Evolutionary conservation across 2,888 invertebrate species (phyloP), one percentile per base, ranked within the genome.

Genomic region (Trichacis sp.): DNA sequence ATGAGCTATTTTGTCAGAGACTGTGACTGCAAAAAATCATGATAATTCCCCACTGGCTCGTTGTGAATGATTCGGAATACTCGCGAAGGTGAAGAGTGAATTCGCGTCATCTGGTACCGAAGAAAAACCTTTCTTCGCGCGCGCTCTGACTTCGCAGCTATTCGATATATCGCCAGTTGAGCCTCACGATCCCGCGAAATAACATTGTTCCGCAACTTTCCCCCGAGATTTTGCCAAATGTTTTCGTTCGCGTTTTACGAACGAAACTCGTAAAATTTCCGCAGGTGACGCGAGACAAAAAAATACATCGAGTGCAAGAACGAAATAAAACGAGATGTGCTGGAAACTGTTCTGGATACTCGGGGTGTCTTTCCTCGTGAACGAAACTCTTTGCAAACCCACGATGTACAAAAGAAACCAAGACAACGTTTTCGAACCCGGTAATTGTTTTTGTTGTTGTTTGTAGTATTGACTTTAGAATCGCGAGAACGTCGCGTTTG

Each of bases 361-460:
- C 18, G 36, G 60, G 2, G 18, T 73, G n/a, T 20, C 73, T 47
- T 75, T 64, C 51, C 50, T 76, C 2, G 58, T 74, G 33, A 61
- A 65, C 24, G 70, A 72, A 20, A 51, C 64, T 5, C 29, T 73
- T 19, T 77, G 71, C 19, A 81, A 80, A 58, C 78, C 82, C 11
- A 82, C 77, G 42, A 80, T 82, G 57, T 82, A 82, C 65, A 80
- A 81, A 62, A 73, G 74, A 19, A 82, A 81, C 56, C 76, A 77
- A 45, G 81, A 81, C 60, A 82, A 82, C 59, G 72, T 79, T 50
- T 82, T 77, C 62, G 81, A 82, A 55, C 80, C 79, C 68, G 82
- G 82, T 82, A 68, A 76, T n/a, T 36, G 12, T 40, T 40, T 14
- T 24, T 24, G 4, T 24, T 24, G 3, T 24, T 24, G 24, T 24